Evolutionary conservation across 2,888 invertebrate species (phyloP).

Genomic region (Caenorhabditis virilis): DNA sequence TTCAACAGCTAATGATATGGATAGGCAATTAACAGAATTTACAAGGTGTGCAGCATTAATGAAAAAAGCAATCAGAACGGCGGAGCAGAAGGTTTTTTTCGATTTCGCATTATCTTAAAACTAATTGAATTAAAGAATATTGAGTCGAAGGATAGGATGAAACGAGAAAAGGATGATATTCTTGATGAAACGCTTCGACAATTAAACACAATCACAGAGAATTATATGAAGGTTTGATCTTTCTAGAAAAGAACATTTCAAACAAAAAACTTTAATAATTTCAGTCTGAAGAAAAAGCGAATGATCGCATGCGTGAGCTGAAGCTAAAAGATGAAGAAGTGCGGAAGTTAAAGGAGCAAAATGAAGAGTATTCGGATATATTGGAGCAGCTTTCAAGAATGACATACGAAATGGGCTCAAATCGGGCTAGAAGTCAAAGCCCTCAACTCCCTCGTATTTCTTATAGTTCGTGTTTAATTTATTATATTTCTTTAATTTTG

Average conservation of each 20-base stretch:
- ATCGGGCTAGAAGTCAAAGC: conserved; percentile 38
- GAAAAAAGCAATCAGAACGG: conserved; percentile 43
- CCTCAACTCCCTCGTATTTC: conserved; percentile 10
- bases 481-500: background rate
- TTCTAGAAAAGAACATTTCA: background rate
- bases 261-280: background rate
- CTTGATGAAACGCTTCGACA: conserved; percentile 41
- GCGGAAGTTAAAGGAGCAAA: conserved; percentile 37
- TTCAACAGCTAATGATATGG: conserved; percentile 46
- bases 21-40: conserved; percentile 50
- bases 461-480: conserved; percentile 19
- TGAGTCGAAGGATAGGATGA: conserved; percentile 34
- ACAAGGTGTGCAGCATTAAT: conserved; percentile 49
- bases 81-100: conserved; percentile 48
- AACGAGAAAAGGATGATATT: conserved; percentile 43
- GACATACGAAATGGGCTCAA: conserved; percentile 28
- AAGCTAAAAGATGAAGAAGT: conserved; percentile 31
- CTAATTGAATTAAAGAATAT: conserved; percentile 20
- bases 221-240: conserved; percentile 35
- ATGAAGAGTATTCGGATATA: conserved; percentile 34
- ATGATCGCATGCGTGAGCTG: conserved; percentile 27
- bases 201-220: conserved; percentile 25
- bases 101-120: too few relatives aligned
- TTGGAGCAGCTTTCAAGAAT: conserved; percentile 32
- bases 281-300: conserved; percentile 35